Percentiles rank a stretch among this genome's conserved stretches.
These are phyloP conservation scores for Ameiurus melas DNA, from an alignment of 2,113 vertebrate species.

Conservation along the genomic window DNA sequence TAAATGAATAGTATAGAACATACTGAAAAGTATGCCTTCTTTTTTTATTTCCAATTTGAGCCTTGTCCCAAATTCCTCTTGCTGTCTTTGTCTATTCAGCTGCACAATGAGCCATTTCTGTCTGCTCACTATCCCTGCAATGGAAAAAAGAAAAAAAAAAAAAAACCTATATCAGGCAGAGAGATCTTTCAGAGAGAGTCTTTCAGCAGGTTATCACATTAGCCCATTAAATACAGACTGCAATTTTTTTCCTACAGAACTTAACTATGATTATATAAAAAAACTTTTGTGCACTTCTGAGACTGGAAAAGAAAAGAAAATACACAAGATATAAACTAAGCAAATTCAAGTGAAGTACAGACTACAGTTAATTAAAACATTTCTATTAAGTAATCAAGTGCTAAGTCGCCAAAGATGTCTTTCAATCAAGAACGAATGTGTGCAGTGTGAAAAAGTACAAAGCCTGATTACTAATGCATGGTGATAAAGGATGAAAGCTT, in stretches of 20 bases:
- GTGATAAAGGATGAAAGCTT: background rate
- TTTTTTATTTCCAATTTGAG: constrained; percentile 29
- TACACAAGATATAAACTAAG: background rate
- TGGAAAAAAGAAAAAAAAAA: background rate
- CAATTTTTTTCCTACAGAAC: constrained; percentile 17
- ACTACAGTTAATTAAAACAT: background rate
- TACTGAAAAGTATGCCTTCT: constrained; percentile 2
- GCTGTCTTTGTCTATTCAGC: constrained; percentile 39
- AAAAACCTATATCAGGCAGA: background rate
- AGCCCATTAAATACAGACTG: constrained; percentile 22
- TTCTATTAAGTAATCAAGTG: background rate
- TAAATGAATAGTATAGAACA: background rate
- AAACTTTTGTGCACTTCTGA: background rate
- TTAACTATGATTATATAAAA: constrained; percentile 1
- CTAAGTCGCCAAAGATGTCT: background rate
- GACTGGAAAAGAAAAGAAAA: background rate
- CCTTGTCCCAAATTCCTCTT: constrained; percentile 14
- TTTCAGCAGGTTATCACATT: constrained; percentile 33
- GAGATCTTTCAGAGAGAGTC: background rate
- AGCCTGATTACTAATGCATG: background rate
- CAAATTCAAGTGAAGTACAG: background rate
- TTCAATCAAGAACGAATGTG: background rate
- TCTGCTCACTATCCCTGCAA: background rate
- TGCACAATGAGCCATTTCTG: constrained; percentile 30
- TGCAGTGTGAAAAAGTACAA: background rate